Conservation (phyloP, 2,797 vertebrate species). For the Oophaga sylvatica region DNA sequence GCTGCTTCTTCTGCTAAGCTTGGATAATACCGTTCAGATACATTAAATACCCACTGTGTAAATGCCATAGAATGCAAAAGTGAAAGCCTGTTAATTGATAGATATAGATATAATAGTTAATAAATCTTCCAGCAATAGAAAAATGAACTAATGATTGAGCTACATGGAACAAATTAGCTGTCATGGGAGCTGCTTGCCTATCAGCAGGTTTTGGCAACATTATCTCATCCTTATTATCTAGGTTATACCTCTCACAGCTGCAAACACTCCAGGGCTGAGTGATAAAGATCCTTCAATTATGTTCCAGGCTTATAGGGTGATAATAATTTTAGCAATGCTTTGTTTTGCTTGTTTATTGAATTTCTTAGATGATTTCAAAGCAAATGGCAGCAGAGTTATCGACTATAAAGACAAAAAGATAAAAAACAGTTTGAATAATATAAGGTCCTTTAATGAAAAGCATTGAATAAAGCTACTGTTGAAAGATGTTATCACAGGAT, state of each 20-base stretch:
- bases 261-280: constrained; percentile 63
- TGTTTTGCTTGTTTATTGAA: constrained; percentile 63
- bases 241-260: constrained; percentile 67
- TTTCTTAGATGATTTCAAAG: constrained; percentile 40
- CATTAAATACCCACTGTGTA: background rate
- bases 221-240: constrained; percentile 71
- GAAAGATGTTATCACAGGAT: background rate
- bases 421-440: constrained; percentile 55
- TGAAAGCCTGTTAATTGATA: constrained; percentile 61
- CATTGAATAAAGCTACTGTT: background rate
- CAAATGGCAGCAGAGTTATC: constrained; percentile 56
- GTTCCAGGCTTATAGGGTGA: constrained; percentile 61
- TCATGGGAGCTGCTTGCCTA: constrained; percentile 65
- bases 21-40: background rate
- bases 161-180: constrained; percentile 67
- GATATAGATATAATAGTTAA: constrained; percentile 45
- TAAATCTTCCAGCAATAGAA: constrained; percentile 63
- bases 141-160: constrained; percentile 64
- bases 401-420: constrained; percentile 52
- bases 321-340: constrained; percentile 54
- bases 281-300: constrained; percentile 67
- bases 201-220: constrained; percentile 67
- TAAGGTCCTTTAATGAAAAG: constrained; percentile 54
- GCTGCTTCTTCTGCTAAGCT: constrained; percentile 9
- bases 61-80: constrained; percentile 47